A percentile compares a stretch with the other conserved stretches of the same genome.
These are phyloP conservation scores for Callimorpha dominula DNA, from an alignment of 2,888 invertebrate species.

Conservation along the genomic window DNA sequence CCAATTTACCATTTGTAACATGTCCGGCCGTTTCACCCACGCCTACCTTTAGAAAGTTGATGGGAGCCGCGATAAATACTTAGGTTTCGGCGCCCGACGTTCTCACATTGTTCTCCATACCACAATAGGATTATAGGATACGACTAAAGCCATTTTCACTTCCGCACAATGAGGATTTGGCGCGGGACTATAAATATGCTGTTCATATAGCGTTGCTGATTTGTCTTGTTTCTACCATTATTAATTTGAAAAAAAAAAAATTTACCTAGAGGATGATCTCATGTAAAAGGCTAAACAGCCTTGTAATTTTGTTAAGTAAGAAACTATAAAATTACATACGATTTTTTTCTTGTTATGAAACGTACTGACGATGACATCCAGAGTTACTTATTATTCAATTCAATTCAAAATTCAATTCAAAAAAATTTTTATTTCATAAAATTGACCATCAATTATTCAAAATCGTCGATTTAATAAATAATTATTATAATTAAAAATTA, in stretches of 20 bases:
- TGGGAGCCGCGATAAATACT: constrained; percentile 59
- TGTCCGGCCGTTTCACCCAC: constrained; percentile 65
- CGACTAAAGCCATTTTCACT: constrained; percentile 56
- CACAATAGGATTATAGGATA: constrained; percentile 71
- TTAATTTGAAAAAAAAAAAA: neutral
- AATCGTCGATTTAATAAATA: no score
- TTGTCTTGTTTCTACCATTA: neutral
- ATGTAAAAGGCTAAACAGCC: neutral
- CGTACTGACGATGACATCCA: neutral
- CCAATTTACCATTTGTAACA: constrained; percentile 56
- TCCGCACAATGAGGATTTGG: constrained; percentile 52
- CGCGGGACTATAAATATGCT: constrained; percentile 29
- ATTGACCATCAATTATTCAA: no score
- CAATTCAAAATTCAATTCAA: no score
- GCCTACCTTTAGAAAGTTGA: constrained; percentile 68
- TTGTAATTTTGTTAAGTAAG: neutral
- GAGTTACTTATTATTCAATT: no score
- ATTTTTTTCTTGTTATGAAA: neutral
- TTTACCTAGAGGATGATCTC: neutral
- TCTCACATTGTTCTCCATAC: constrained; percentile 61
- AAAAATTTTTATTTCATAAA: no score
- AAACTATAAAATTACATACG: neutral
- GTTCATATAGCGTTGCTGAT: constrained; percentile 23
- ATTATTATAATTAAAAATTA: no score
- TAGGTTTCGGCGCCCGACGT: constrained; percentile 56